These are phyloP conservation scores for Hemaris fuciformis DNA, from an alignment of 2,888 invertebrate species.

Conservation along the genomic window DNA sequence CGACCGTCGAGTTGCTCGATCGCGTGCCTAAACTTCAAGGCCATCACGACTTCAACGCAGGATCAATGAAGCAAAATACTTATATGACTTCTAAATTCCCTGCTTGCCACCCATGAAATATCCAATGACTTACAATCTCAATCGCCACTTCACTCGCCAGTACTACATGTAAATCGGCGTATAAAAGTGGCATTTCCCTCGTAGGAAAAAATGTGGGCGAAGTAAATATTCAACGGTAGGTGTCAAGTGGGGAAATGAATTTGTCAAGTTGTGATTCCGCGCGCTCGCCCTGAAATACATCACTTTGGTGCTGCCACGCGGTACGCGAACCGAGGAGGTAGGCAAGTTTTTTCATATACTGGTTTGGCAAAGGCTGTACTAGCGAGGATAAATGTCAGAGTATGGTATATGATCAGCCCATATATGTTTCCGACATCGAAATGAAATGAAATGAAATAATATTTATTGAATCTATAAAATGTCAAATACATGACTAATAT, in stretches of 20 bases:
- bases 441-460: too few relatives aligned
- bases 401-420: too few relatives aligned
- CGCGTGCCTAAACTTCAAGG: too few relatives aligned
- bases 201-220: slow-evolving; percentile 8
- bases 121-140: neutral
- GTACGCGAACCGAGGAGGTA: slow-evolving; percentile 28
- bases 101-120: too few relatives aligned
- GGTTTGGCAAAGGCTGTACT: neutral
- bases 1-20: too few relatives aligned
- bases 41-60: too few relatives aligned
- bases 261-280: slow-evolving; percentile 67
- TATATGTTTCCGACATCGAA: too few relatives aligned
- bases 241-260: slow-evolving; percentile 68
- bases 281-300: slow-evolving; percentile 56
- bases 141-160: neutral
- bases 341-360: slow-evolving; percentile 13
- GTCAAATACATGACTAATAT: too few relatives aligned
- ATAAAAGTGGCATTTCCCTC: slow-evolving; percentile 8
- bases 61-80: too few relatives aligned
- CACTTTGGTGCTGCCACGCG: slow-evolving; percentile 36
- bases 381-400: neutral
- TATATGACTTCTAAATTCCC: too few relatives aligned
- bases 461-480: too few relatives aligned
- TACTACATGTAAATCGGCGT: neutral
- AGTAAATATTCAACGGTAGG: slow-evolving; percentile 39